Evolutionary conservation across 2,113 vertebrate species (phyloP), one percentile per base, ranked within the genome.

Genomic region (Potamarius usumacintae): DNA sequence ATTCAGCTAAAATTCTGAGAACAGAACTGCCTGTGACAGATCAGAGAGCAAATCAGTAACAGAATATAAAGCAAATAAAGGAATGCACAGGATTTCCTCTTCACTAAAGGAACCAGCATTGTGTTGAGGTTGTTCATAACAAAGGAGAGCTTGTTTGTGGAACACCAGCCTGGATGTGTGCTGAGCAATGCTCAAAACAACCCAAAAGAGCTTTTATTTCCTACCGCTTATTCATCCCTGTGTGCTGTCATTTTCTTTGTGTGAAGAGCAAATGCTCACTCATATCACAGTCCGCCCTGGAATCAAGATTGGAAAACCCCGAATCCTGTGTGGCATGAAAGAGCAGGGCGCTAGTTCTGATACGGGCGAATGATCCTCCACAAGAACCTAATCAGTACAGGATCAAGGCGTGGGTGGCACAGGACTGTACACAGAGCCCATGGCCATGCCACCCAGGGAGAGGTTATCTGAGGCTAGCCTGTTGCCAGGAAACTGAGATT

Each of bases 391-490:
- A 90, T 87, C 88, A 58, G 67, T 76, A 55, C 34, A 57, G 60
- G 48, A 60, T 84, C 88, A 82, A 76, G 53, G 82, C 42, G 67
- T 57, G 77, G 84, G 62, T 34, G 86, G 60, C 78, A 80, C 69
- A 60, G 58, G 57, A 83, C 72, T 67, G 78, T 27, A 22, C 62
- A 57, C 71, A 77, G 22, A 60, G 48, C 58, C 80, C 30, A 15
- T 72, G 67, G 17, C 81, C 48, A 62, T 89, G 88, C 90, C 89
- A 92, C 88, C 91, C 91, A 92, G 58, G 30, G 20, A 79, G 76
- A 79, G 65, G 82, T 83, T 85, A 88, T 89, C 85, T 74, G 77
- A 86, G 85, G 81, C 27, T 17, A 80, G 27, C 27, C 12, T 3
- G 80, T 63, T 60, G n/a, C 57, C 20, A 2, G 12, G 63, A n/a